Base-by-base conservation (phyloP, 2,113 vertebrate species). In the Corythoichthys haematopterus region DNA sequence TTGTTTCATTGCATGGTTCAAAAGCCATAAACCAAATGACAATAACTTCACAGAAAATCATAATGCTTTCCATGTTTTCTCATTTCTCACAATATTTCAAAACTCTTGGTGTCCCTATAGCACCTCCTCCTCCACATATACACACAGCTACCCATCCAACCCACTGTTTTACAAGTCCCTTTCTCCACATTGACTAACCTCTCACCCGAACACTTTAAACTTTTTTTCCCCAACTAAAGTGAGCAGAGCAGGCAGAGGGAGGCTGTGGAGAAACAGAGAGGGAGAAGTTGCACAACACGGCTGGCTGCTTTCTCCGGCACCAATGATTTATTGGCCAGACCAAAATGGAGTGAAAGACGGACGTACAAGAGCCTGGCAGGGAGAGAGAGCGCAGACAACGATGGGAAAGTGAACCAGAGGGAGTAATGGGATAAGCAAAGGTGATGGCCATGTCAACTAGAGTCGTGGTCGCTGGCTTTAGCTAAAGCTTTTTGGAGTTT, bases 321-420 rank as follows among this genome's bases (percentile, higher is more conserved):
- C 76, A 85, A 85, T 80, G 62, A 83, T 89, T 88, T 84, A 84
- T 85, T 84, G 84, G 71, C 84, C 66, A 65, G 63, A 69, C 59
- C 78, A 85, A 85, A 68, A 78, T 59, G 76, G 74, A 84, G 72
- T 78, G 78, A 81, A 86, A 70, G 90, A 89, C 86, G 88, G 92
- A 89, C 28, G 80, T 74, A 78, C 68, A 2, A 80, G 59, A 83
- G 74, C 65, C 64, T 50, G 75, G 85, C 43, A 58, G 56, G 14
- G 36, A 64, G 75, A 61, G 66, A 70, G 79, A 80, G 66, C 69
- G 69, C 75, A 79, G 76, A 74, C 79, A 84, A 73, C 73, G 79
- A 71, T 67, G 20, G 69, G 68, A 84, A 47, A 77, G 75, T 67
- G 67, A 84, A 82, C 66, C 51, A 2, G 74, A 69, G 69, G 59